Evolutionary conservation across 2,797 vertebrate genomes (phyloP), one percentile per base, ranked within the genome.

Genomic region (Cyprinella venusta): DNA sequence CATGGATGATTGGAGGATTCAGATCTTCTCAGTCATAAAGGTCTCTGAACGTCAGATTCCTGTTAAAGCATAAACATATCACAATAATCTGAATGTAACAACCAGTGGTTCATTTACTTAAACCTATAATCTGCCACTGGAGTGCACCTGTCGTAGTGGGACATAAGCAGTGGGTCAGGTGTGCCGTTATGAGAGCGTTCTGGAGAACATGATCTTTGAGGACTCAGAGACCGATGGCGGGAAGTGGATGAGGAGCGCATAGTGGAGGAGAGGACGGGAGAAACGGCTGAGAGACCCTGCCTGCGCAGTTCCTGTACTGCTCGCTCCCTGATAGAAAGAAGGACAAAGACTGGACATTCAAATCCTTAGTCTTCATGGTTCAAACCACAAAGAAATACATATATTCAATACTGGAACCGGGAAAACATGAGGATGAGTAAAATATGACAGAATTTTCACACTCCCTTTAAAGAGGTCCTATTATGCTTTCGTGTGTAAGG

Each of bases 251-350:
- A 90, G 85, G 93, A 76, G 18, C 91, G 92, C 75, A 91, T 87
- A 0, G 90, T 84, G 85, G 91, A 81, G 65, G 90, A 89, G 85
- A 87, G 92, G 90, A 80, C 85, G 84, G 89, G 94, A 78, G 52
- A 91, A 89, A 89, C 67, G 83, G 91, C 72, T 38, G 88, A 88
- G 52, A 85, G 87, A 84, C 91, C 94, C 68, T 95, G 92, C 54
- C 84, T 82, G 21, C 87, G 92, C 88, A 95, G 90, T 81, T 95
- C 92, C 88, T 94, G 93, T 36, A 93, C 89, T 38, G 94, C 92
- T 84, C 86, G 79, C 79, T 96, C 93, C 84, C 96, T 96, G 91
- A 85, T 84, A 8, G 6, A 63, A 1, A 63, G 61, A 63, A 24
- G 26, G 59, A 61, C 1, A 72, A 15, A 82, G 33, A 72, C 8